These are phyloP conservation scores for Nomada ferruginata DNA, from an alignment of 2,888 invertebrate genomes.

Conservation along the genomic window DNA sequence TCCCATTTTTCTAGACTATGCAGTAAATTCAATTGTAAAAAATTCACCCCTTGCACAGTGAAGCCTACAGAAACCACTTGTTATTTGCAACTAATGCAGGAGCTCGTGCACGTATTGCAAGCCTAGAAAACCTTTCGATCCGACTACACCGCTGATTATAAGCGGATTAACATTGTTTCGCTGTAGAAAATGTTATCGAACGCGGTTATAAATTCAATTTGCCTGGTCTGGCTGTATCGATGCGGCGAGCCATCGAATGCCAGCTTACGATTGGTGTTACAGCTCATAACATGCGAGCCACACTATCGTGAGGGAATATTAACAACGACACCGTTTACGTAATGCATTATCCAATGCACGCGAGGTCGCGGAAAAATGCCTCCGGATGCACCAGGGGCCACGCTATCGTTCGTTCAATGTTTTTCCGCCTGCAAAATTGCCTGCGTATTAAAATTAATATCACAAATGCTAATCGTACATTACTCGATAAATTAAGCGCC, in stretches of 20 bases:
- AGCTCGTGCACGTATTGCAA: not conserved
- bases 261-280: conserved; percentile 27
- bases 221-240: conserved; percentile 11
- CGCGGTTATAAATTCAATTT: conserved; percentile 35
- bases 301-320: conserved; percentile 41
- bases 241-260: conserved; percentile 4
- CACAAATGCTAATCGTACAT: not conserved
- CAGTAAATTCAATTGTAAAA: no score
- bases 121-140: no score
- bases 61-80: no score
- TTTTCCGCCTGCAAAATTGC: not conserved
- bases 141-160: not conserved
- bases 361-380: conserved; percentile 33
- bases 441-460: not conserved
- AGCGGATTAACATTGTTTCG: conserved; percentile 19
- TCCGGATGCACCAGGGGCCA: not conserved
- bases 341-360: conserved; percentile 47
- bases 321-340: conserved; percentile 49
- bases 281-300: conserved; percentile 42
- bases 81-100: no score
- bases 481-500: not conserved
- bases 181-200: conserved; percentile 10
- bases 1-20: no score
- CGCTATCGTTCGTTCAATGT: not conserved
- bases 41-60: no score